Conservation (phyloP, 2,888 invertebrate genomes). For the Mayetiola destructor region DNA sequence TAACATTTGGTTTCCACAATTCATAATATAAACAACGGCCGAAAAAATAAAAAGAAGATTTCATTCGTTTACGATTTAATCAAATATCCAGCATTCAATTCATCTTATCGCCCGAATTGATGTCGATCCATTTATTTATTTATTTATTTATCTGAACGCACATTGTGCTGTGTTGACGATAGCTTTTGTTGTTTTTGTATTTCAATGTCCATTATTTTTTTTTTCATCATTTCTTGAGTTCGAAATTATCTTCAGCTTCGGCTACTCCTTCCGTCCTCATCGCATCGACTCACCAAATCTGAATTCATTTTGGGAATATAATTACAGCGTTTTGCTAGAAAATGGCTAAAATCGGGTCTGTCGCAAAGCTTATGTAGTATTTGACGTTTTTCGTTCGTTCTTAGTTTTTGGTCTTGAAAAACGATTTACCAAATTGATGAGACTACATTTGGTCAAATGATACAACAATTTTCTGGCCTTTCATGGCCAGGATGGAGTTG, state of each 20-base stretch:
- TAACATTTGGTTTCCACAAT: too few species aligned
- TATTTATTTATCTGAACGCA: not conserved
- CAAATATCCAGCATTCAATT: not conserved
- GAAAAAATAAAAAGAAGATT: not conserved
- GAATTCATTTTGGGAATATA: not conserved
- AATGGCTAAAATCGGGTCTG: too few species aligned
- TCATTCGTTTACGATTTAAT: slow-evolving; percentile 10
- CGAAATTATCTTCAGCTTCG: not conserved
- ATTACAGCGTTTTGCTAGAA: not conserved
- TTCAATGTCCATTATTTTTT: not conserved
- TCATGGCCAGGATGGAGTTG: not conserved
- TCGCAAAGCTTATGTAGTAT: not conserved
- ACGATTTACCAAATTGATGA: not conserved
- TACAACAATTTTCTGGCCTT: not conserved
- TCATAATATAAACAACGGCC: too few species aligned
- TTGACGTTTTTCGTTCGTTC: not conserved
- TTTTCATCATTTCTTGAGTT: not conserved
- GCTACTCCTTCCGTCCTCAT: not conserved
- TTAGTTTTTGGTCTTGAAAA: not conserved
- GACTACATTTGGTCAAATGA: not conserved
- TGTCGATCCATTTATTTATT: not conserved
- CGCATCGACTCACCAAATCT: too few species aligned
- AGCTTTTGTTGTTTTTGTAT: not conserved
- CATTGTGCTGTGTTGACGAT: not conserved
- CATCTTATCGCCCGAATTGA: not conserved